Base-by-base conservation (phyloP, 2,113 vertebrate genomes). In the Oreochromis spilurus region DNA sequence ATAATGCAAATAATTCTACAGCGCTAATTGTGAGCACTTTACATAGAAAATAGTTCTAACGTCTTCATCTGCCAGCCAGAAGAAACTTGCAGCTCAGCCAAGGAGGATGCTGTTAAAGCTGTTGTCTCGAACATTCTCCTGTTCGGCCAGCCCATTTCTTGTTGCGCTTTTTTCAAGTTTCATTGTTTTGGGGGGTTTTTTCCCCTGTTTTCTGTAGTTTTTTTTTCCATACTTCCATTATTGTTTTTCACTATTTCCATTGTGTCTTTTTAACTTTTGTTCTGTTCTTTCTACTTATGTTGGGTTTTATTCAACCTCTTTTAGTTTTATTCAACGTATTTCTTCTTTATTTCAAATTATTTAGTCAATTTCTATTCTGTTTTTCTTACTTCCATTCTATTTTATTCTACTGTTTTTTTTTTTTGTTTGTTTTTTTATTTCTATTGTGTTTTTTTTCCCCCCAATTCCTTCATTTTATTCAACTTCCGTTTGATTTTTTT, bases 131-230 rank as follows among this genome's bases (percentile, higher is more conserved):
- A 36, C 6, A 0, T 12, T 65, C 60, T 36, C 31, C 31, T 65
- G 31, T 36, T 65, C 7, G 7, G 34, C 34, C 60, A 38, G 60
- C 4, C 0, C 31, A 7, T 65, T 0, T 65, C 31, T 36, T 38
- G 31, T 65, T 36, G 6, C 4, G 0, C 31, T 36, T n/a, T 12
- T 62, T 62, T 62, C 58, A 36, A n/a, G 5, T 62, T 36, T 62
- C 1, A n/a, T 62, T 62, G 58, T 36, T 36, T 62, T 11, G 19
- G 36, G 36, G 1, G 4, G 0, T 7, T 65, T 34, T 36, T 36
- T 2, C 11, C 1, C 14, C 60, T 7, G 4, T 6, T 65, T 65
- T 36, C 60, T 65, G 31, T 65, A 7, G 9, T n/a, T n/a, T 65
- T 65, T 65, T 65, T 62, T 3, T 62, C 58, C 31, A 62, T 62